Conservation (phyloP, 1,140 invertebrate species). For the Drosophila simulans region DNA sequence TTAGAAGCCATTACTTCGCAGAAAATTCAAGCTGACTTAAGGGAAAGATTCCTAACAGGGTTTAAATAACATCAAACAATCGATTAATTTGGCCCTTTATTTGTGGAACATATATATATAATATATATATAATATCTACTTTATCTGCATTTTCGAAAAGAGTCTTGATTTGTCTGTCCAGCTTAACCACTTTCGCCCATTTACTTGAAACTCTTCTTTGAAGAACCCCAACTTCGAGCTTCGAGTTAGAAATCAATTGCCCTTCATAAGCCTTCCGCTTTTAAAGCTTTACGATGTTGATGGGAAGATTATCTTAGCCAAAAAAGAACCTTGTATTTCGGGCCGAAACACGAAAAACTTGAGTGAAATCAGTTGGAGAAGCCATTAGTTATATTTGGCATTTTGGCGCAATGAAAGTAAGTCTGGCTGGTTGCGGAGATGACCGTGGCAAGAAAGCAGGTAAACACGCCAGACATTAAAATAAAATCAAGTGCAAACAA, state of each 20-base stretch:
- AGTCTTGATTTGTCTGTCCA: slow-evolving; percentile 31
- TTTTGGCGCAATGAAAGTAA: slow-evolving; percentile 69
- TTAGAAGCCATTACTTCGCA: slow-evolving; percentile 66
- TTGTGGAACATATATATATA: neutral
- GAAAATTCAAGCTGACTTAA: slow-evolving; percentile 6
- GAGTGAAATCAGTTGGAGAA: slow-evolving; percentile 58
- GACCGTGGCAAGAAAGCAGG: slow-evolving; percentile 71
- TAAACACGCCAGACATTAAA: slow-evolving; percentile 58
- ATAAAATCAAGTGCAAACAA: slow-evolving; percentile 72
- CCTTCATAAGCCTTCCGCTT: slow-evolving; percentile 1
- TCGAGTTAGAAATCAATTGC: slow-evolving; percentile 27
- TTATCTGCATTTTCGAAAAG: slow-evolving; percentile 48
- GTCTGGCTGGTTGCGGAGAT: slow-evolving; percentile 43
- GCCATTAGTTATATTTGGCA: slow-evolving; percentile 42
- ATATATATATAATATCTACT: neutral
- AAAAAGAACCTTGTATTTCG: neutral
- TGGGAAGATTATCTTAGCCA: slow-evolving; percentile 18
- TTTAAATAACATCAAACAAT: slow-evolving; percentile 3
- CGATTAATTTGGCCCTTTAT: slow-evolving; percentile 6
- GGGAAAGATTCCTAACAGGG: slow-evolving; percentile 15
- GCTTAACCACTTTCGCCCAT: slow-evolving; percentile 61
- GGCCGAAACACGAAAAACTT: neutral
- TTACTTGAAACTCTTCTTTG: neutral
- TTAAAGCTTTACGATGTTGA: neutral
- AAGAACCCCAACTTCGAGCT: neutral